Evolutionary conservation across 1,140 invertebrate species (phyloP).

Genomic region (Maconellicoccus hirsutus): DNA sequence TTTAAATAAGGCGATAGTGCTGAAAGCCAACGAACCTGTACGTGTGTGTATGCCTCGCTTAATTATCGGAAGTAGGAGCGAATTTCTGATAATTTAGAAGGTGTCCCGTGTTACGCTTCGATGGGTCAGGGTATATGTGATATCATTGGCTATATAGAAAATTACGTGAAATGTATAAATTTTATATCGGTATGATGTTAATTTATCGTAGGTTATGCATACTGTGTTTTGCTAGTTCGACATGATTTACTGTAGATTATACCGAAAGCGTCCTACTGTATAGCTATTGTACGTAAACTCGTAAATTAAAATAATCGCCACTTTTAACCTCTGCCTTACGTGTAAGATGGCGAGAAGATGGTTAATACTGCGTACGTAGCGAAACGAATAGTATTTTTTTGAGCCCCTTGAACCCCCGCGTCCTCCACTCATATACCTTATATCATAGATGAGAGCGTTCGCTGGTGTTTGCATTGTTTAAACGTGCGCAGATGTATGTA

Average conservation of each 20-base stretch:
- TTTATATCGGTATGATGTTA: not conserved
- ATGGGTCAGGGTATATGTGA: not conserved
- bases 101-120: not conserved
- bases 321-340: not conserved
- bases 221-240: not conserved
- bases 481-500: not conserved
- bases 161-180: no score
- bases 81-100: not conserved
- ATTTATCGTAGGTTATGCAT: not conserved
- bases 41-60: not conserved
- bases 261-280: not conserved
- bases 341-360: no score
- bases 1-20: not conserved
- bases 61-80: not conserved
- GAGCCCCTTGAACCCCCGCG: no score
- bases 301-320: constrained; percentile 4
- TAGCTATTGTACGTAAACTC: not conserved
- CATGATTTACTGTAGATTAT: not conserved
- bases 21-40: not conserved
- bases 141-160: not conserved
- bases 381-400: no score
- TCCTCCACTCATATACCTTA: no score
- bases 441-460: no score
- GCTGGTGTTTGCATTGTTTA: not conserved
- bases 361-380: no score